Percentiles rank a stretch among this genome's conserved stretches.
Conservation (phyloP, 2,113 vertebrate species). For the Microtus ochrogaster region DNA sequence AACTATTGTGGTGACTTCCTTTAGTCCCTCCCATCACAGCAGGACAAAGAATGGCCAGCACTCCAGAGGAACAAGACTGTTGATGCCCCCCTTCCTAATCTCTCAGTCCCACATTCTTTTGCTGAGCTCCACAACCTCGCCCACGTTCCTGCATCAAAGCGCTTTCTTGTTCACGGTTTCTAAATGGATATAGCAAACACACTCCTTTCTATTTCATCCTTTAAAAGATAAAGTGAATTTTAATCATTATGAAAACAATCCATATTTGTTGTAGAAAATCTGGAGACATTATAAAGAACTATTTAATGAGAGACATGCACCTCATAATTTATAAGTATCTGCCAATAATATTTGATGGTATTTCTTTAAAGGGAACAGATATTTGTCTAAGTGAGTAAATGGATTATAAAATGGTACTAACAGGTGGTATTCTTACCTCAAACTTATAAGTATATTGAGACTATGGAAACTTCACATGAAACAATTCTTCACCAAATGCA, state of each 20-base stretch:
- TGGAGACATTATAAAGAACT: background rate
- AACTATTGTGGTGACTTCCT: constrained; percentile 64
- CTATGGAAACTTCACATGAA: background rate
- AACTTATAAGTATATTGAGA: background rate
- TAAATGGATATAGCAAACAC: background rate
- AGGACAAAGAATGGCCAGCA: constrained; percentile 52
- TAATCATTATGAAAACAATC: constrained; percentile 23
- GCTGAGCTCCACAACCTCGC: background rate
- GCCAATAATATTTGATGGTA: background rate
- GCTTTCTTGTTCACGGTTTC: background rate
- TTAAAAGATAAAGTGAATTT: background rate
- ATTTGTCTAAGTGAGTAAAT: background rate
- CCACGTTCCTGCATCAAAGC: background rate
- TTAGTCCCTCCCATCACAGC: background rate
- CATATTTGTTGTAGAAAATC: background rate
- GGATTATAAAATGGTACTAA: background rate
- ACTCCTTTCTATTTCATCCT: background rate
- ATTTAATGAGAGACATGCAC: background rate
- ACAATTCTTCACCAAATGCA: background rate
- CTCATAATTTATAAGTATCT: background rate
- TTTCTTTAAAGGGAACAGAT: constrained; percentile 24
- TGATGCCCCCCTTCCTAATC: background rate
- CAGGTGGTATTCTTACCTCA: background rate
- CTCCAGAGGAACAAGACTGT: background rate
- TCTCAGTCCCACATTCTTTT: background rate